Conservation (phyloP, 1,140 invertebrate genomes). For the Drosophila auraria region DNA sequence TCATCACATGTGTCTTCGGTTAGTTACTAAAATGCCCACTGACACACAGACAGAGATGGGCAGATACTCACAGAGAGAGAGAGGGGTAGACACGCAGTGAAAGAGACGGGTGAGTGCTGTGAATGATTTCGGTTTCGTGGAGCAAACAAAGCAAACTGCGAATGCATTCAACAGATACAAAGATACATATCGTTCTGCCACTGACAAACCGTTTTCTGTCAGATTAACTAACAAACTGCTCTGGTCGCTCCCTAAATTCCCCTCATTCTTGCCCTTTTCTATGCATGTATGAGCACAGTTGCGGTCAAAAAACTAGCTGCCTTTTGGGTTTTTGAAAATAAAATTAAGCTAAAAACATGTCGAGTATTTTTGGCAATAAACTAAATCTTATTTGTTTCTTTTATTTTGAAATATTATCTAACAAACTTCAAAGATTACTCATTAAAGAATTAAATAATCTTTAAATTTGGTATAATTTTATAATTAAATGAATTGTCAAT, state of each 20-base stretch:
- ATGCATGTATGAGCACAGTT: conserved; percentile 1
- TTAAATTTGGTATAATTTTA: too few species aligned
- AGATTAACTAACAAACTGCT: conserved; percentile 75
- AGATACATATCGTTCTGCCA: conserved; percentile 63
- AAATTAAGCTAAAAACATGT: too few species aligned
- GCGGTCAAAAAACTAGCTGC: background rate
- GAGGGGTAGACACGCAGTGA: background rate
- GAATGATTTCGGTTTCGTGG: conserved; percentile 28
- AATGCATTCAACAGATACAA: conserved; percentile 63
- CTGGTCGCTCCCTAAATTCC: conserved; percentile 45
- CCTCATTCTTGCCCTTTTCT: conserved; percentile 10
- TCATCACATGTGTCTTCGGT: conserved; percentile 53
- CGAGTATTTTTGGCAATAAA: too few species aligned
- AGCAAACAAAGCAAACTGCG: conserved; percentile 47
- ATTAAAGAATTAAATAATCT: too few species aligned
- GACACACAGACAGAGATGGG: conserved; percentile 19
- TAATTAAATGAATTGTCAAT: too few species aligned
- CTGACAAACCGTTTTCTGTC: conserved; percentile 73
- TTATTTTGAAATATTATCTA: too few species aligned
- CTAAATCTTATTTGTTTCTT: too few species aligned
- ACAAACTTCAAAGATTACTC: too few species aligned
- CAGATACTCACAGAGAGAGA: conserved; percentile 4
- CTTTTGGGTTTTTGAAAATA: background rate
- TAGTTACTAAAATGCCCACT: conserved; percentile 45
- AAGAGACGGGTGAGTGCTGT: conserved; percentile 21